Percentiles rank a stretch among this genome's conserved stretches.
phyloP scores from a whole-genome alignment of 2,113 vertebrate species.

The Hystrix brachyura region DNA sequence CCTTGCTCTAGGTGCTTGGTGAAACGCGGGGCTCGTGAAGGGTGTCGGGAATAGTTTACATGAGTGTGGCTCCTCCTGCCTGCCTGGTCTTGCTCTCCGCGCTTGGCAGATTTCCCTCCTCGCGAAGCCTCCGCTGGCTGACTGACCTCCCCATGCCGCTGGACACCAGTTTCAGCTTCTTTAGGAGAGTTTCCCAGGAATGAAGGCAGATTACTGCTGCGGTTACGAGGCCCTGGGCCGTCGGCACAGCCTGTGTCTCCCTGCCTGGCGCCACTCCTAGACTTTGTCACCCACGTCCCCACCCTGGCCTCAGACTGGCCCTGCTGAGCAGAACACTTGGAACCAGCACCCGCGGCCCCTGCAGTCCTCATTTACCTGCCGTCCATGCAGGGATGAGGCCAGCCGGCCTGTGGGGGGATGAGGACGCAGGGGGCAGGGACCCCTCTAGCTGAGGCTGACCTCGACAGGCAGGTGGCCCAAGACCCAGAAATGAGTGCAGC shows the following conservation, averaged over 20 bases:
- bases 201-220: no score
- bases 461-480: not conserved
- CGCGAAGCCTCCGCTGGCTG: rapidly evolving
- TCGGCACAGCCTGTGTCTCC: not conserved
- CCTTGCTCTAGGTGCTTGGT: not conserved
- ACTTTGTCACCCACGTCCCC: not conserved
- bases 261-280: not conserved
- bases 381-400: rapidly evolving
- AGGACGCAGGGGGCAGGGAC: not conserved
- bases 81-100: not conserved
- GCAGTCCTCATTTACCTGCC: no score
- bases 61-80: no score
- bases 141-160: rapidly evolving
- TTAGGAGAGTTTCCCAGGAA: not conserved
- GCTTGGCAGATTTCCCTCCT: no score
- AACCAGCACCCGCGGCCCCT: not conserved
- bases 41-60: not conserved
- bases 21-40: no score
- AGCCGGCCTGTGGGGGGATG: not conserved
- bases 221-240: not conserved
- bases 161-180: not conserved
- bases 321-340: not conserved
- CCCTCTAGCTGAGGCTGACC: not conserved
- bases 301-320: not conserved
- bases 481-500: rapidly evolving